A percentile compares a stretch with the other conserved stretches of the same genome.
Evolutionary conservation across 2,888 invertebrate genomes (phyloP).

Genomic region (Hirtodrosophila trivittata): DNA sequence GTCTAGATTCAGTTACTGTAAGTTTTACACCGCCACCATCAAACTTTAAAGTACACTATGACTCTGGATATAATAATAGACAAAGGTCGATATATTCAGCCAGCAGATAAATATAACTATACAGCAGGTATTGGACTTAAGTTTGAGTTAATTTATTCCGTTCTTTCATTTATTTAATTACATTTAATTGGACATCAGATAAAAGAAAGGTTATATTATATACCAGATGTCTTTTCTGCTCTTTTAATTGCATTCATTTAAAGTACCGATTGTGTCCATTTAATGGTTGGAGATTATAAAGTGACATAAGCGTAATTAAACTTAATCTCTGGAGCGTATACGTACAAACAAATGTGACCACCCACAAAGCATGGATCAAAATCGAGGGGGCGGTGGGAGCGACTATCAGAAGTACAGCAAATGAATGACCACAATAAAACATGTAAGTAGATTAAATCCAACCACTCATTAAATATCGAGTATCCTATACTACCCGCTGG

Average conservation of each 20-base stretch:
- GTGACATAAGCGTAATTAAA: neutral
- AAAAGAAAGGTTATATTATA: neutral
- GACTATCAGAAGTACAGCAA: neutral
- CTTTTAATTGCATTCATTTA: neutral
- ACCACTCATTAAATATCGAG: constrained; percentile 65
- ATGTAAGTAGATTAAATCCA: constrained; percentile 66
- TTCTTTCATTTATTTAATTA: too few relatives aligned
- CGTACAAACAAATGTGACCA: constrained; percentile 1
- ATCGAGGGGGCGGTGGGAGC: neutral
- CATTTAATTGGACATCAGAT: too few relatives aligned
- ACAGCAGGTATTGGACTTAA: too few relatives aligned
- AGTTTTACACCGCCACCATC: too few relatives aligned
- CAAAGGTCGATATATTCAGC: too few relatives aligned
- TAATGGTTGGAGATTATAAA: neutral
- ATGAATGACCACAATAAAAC: constrained; percentile 61
- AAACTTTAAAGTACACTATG: too few relatives aligned
- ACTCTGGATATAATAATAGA: too few relatives aligned
- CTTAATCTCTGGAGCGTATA: neutral
- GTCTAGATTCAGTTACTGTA: too few relatives aligned
- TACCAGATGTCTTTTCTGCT: neutral
- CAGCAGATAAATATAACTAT: too few relatives aligned
- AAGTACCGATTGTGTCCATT: neutral
- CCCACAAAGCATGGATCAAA: neutral
- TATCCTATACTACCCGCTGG: neutral
- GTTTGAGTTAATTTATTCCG: too few relatives aligned